phyloP scores from a whole-genome alignment of 2,797 vertebrate species.

The Amniataba percoides region DNA sequence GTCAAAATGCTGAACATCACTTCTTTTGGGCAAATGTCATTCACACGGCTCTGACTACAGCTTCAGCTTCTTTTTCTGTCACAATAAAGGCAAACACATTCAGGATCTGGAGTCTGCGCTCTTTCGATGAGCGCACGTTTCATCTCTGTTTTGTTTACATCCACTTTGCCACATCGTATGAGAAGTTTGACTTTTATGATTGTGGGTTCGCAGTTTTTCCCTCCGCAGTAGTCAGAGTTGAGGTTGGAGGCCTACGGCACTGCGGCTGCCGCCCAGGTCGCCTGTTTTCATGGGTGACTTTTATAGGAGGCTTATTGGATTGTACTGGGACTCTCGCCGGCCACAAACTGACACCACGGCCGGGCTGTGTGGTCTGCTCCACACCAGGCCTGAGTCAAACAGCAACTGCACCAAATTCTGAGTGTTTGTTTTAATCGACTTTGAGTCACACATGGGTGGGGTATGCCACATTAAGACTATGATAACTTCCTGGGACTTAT shows the following conservation, averaged over 20 bases:
- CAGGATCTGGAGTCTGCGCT: not conserved
- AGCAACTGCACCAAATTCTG: conserved; percentile 15
- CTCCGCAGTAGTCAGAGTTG: conserved; percentile 30
- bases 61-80: conserved; percentile 1
- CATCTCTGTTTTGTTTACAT: conserved; percentile 45
- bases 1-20: not conserved
- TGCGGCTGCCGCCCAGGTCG: conserved; percentile 19
- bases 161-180: conserved; percentile 31
- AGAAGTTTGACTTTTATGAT: conserved; percentile 53
- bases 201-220: conserved; percentile 21
- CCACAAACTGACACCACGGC: conserved; percentile 54
- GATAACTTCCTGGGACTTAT: conserved; percentile 12
- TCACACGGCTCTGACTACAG: conserved; percentile 1
- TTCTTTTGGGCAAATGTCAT: not conserved
- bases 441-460: conserved; percentile 32
- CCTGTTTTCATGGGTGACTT: conserved; percentile 36
- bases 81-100: conserved; percentile 9
- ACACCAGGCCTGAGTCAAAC: not conserved
- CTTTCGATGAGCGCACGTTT: conserved; percentile 25
- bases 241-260: conserved; percentile 28
- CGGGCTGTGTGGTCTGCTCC: conserved; percentile 21
- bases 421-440: conserved; percentile 34
- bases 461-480: conserved; percentile 36
- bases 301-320: conserved; percentile 52
- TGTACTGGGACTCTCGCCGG: conserved; percentile 36